Evolutionary conservation across 2,888 invertebrate genomes (phyloP).

Genomic region (Cosmia trapezina): DNA sequence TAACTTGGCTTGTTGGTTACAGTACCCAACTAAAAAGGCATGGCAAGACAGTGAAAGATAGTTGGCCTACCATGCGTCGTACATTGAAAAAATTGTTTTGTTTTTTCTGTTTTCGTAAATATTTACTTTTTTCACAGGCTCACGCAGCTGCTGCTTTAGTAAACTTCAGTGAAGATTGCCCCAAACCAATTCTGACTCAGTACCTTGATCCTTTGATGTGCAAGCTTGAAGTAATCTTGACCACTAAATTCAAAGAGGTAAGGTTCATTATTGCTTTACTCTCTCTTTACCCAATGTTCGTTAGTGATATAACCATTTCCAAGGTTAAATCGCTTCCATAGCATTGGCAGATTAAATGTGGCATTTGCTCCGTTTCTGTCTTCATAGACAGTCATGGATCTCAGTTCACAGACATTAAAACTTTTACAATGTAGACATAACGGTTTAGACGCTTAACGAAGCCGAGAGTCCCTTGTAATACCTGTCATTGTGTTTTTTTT

Average conservation of each 20-base stretch:
- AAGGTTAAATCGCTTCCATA: constrained; percentile 86
- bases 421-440: neutral
- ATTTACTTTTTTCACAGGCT: constrained; percentile 83
- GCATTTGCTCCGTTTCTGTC: constrained; percentile 84
- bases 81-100: neutral
- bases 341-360: constrained; percentile 87
- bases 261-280: constrained; percentile 39
- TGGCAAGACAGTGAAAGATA: neutral
- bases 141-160: constrained; percentile 98
- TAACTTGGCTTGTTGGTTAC: neutral
- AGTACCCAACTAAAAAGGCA: neutral
- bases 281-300: constrained; percentile 84
- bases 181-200: constrained; percentile 96
- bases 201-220: constrained; percentile 98
- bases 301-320: constrained; percentile 81
- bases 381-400: constrained; percentile 84
- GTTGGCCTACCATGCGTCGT: too few relatives aligned
- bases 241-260: constrained; percentile 97
- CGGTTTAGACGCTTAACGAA: neutral
- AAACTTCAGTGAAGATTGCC: constrained; percentile 99
- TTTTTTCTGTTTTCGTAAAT: neutral
- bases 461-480: neutral
- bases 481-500: neutral
- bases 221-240: constrained; percentile 97
- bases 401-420: constrained; percentile 84